Evolutionary conservation across 2,797 vertebrate species (phyloP), one percentile per base, ranked within the genome.

Genomic region (Sylvia borin): DNA sequence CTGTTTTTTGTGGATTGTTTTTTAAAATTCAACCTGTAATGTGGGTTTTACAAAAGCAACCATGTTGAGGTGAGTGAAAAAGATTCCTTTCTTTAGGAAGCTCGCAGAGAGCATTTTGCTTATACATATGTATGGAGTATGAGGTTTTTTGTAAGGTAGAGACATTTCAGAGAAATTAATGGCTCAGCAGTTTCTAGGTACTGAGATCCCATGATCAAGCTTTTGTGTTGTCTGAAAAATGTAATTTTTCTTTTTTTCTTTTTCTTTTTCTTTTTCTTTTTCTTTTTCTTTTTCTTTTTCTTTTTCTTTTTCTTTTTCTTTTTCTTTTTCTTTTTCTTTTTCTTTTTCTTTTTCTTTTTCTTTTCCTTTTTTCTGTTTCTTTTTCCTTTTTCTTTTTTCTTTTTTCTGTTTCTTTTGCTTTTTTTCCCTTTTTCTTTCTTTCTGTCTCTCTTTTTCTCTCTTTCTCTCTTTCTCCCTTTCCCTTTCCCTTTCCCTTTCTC

Each of bases 41-140:
- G 7, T 72, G 53, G 24, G 8, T 76, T 97, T 96, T 96, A 64
- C 60, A 90, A 85, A 96, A 95, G 72, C 65, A 86, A 62, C 45
- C 22, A 34, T 32, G 40, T 58, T 81, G 72, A 91, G 29, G 34
- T 68, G 62, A 74, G 38, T 95, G 77, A 81, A 93, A 76, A 73
- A 77, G 42, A 85, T 83, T 79, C 10, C 26, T 72, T 93, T 83
- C 57, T 90, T 83, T 50, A 43, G 70, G 50, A 87, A 34, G 36
- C 60, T 93, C 95, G 32, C 16, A 48, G 79, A 51, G 88, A 88
- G 42, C 81, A 64, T 92, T 95, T 91, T 95, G 78, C 88, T 92
- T 95, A 84, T 75, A 60, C 50, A 76, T 83, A 87, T 61, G 38
- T 84, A 66, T 31, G 22, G 32, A 20, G 9, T 40, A 42, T 36